Conservation (phyloP, 2,113 vertebrate genomes). For the Trematomus loennbergii region DNA sequence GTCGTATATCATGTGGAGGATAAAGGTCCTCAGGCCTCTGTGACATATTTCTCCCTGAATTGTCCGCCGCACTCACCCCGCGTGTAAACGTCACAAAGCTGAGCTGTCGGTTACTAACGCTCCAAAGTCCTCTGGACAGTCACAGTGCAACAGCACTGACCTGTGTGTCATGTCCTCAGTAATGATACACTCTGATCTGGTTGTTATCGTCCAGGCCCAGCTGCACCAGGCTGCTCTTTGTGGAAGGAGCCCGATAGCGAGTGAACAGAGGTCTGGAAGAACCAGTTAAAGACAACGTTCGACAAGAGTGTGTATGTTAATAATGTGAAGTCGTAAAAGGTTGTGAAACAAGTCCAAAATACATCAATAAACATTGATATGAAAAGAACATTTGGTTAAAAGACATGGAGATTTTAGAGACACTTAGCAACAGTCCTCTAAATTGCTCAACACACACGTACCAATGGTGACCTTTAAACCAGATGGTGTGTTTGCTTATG, state of each 20-base stretch:
- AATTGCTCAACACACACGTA: too few species aligned
- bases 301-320: background rate
- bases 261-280: constrained; percentile 85
- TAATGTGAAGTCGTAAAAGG: background rate
- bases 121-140: constrained; percentile 37
- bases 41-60: constrained; percentile 9
- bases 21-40: constrained; percentile 29
- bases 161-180: constrained; percentile 65
- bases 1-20: background rate
- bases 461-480: too few species aligned
- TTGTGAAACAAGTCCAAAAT: background rate
- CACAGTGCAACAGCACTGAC: background rate
- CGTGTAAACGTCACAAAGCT: constrained; percentile 13
- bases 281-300: constrained; percentile 75
- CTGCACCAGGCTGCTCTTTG: constrained; percentile 82
- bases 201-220: constrained; percentile 90
- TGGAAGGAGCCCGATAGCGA: constrained; percentile 55
- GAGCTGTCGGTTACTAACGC: background rate
- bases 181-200: constrained; percentile 89
- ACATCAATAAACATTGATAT: background rate
- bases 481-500: too few species aligned
- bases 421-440: too few species aligned
- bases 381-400: background rate
- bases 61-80: background rate
- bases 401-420: too few species aligned